phyloP scores from a whole-genome alignment of 2,797 vertebrate species.

The Rhinogobio ventralis region DNA sequence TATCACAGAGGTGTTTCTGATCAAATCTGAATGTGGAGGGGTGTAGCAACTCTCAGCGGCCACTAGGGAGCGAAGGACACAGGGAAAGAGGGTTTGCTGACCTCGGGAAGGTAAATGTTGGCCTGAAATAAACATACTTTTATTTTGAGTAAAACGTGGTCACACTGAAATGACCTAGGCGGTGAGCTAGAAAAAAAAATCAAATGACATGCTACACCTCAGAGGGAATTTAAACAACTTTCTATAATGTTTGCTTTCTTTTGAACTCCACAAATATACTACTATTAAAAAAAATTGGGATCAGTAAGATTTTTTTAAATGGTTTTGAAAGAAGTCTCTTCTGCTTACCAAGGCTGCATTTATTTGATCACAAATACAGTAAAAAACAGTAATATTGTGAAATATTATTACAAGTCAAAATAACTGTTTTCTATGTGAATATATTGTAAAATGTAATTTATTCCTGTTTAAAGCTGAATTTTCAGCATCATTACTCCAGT shows the following conservation, averaged over 20 bases:
- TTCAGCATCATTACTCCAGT: too few species aligned
- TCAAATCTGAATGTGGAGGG: neutral
- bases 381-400: too few species aligned
- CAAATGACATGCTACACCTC: neutral
- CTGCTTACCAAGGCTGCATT: too few species aligned
- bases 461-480: too few species aligned
- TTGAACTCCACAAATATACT: neutral
- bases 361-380: neutral
- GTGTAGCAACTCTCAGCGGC: constrained; percentile 4
- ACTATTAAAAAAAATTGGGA: neutral
- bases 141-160: constrained; percentile 12
- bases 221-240: neutral
- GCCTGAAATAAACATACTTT: neutral
- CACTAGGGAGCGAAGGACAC: constrained; percentile 48
- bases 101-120: constrained; percentile 13
- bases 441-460: too few species aligned
- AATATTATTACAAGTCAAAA: too few species aligned
- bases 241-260: constrained; percentile 25
- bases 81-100: constrained; percentile 4
- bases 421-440: too few species aligned
- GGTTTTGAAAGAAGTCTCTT: neutral
- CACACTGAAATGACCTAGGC: neutral
- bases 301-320: neutral
- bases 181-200: neutral
- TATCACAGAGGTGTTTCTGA: constrained; percentile 46